Conservation (phyloP, 1,140 invertebrate genomes). For the Stegodyphus mimosarum region DNA sequence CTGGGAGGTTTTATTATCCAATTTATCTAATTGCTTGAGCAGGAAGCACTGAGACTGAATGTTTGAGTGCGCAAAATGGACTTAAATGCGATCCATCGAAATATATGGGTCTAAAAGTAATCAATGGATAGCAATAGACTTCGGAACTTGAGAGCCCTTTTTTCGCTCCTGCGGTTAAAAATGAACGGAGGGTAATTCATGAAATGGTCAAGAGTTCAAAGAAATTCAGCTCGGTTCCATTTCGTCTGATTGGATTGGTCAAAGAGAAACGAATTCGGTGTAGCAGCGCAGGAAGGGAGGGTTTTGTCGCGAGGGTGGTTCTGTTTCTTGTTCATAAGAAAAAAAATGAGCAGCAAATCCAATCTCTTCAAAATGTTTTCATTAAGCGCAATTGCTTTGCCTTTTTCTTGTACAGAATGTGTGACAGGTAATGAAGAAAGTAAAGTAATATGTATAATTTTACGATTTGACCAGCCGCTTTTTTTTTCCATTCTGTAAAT, state of each 20-base stretch:
- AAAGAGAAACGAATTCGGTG: too few species aligned
- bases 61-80: too few species aligned
- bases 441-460: too few species aligned
- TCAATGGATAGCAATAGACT: constrained; percentile 34
- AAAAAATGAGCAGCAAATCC: constrained; percentile 11
- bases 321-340: neutral
- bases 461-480: too few species aligned
- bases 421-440: too few species aligned
- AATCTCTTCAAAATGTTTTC: neutral
- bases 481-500: too few species aligned
- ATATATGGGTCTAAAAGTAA: constrained; percentile 35
- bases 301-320: constrained; percentile 1
- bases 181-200: constrained; percentile 1
- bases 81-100: constrained; percentile 3
- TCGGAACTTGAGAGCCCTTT: neutral
- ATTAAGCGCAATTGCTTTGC: neutral
- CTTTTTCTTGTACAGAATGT: too few species aligned
- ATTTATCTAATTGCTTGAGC: too few species aligned
- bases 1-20: too few species aligned
- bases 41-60: too few species aligned
- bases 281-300: neutral
- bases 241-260: constrained; percentile 38
- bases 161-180: constrained; percentile 6
- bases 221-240: constrained; percentile 35
- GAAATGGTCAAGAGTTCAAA: constrained; percentile 44